Base-by-base conservation (phyloP, 2,113 vertebrate genomes). In the Tupaia chinensis region DNA sequence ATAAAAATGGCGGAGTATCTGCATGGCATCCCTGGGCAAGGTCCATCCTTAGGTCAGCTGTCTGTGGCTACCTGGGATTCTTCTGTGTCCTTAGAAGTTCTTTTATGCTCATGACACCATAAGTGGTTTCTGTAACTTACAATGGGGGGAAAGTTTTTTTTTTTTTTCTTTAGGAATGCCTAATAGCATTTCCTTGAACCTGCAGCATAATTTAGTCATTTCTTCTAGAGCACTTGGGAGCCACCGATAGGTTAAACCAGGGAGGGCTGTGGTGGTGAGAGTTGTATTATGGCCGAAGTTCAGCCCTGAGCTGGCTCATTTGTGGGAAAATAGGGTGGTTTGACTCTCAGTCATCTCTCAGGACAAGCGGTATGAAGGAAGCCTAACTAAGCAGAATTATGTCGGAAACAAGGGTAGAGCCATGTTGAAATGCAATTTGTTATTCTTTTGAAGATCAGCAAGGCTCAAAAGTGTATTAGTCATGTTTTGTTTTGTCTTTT, bases 161-260 rank as follows among this genome's bases (percentile, higher is more conserved):
- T 27, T 12, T 77, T 13, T 53, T 60, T 29, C 12, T 63, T 4
- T 3, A 10, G 22, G 27, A n/a, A 76, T 89, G 65, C 11, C 9
- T 80, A 86, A 76, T 76, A 81, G 23, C 34, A 81, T 81, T 76
- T 70, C 56, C 63, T 93, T 66, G 81, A 93, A 82, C 44, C 15
- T 93, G 69, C 15, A 58, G 72, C 68, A 17, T 69, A 81, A 13
- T 72, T n/a, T 44, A n/a, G 2, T 72, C 32, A 65, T 87, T 77
- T 81, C 20, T 79, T 77, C 60, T 23, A 25, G 22, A 66, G 60
- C 23, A 9, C 27, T 77, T 58, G 58, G 76, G 32, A 68, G 32
- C 80, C 44, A 15, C 9, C 20, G 32, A n/a, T 19, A 82, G 77
- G 34, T 27, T 87, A 68, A 90, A 27, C 44, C 53, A 79, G 77